phyloP scores from a whole-genome alignment of 2,888 invertebrate species.

The Drosophila rellima region DNA sequence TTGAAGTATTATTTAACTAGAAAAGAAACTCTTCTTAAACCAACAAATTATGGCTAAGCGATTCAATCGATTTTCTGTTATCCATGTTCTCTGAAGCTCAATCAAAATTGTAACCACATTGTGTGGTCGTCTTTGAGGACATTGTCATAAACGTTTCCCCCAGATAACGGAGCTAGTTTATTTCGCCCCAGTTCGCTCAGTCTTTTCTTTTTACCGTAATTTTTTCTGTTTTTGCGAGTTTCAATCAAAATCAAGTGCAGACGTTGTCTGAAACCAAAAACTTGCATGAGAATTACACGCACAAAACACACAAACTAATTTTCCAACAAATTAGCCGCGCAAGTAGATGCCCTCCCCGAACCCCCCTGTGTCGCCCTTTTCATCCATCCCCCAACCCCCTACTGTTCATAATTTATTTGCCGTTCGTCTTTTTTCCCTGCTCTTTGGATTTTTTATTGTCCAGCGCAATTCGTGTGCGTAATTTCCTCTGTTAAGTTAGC shows the following conservation, averaged over 20 bases:
- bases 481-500: constrained; percentile 70
- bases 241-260: constrained; percentile 76
- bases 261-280: constrained; percentile 53
- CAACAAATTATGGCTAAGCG: not conserved
- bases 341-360: constrained; percentile 53
- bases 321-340: constrained; percentile 78
- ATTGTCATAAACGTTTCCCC: constrained; percentile 18
- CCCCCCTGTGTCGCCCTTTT: not conserved
- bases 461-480: constrained; percentile 78
- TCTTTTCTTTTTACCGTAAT: not conserved
- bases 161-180: not conserved
- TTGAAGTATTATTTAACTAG: too few relatives aligned
- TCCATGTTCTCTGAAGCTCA: not conserved
- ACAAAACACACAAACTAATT: constrained; percentile 78
- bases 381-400: constrained; percentile 4
- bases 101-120: not conserved
- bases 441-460: constrained; percentile 65
- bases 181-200: not conserved
- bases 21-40: too few relatives aligned
- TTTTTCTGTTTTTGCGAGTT: constrained; percentile 49
- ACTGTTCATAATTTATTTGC: constrained; percentile 71
- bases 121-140: constrained; percentile 4
- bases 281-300: constrained; percentile 76
- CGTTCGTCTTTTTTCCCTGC: constrained; percentile 42
- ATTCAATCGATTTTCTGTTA: not conserved